These are phyloP conservation scores for Rhabdomys pumilio DNA, from an alignment of 2,797 vertebrate genomes.

Conservation along the genomic window DNA sequence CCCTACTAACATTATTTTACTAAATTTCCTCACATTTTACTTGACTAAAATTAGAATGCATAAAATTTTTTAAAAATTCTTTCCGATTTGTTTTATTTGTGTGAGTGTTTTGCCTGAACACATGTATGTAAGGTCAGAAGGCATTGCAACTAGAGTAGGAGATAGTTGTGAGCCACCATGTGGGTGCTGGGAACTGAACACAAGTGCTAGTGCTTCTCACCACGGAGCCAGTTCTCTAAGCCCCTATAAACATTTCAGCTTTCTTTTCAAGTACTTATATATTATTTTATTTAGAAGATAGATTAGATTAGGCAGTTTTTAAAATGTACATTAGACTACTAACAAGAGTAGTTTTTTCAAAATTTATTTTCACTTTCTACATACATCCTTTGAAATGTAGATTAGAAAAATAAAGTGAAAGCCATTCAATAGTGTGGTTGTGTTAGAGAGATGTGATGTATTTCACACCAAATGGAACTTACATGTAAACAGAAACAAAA, in stretches of 20 bases:
- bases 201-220: too few relatives aligned
- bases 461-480: slow-evolving; percentile 27
- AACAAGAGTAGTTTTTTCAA: slow-evolving; percentile 48
- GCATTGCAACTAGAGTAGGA: background rate
- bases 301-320: background rate
- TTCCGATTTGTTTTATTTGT: background rate
- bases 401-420: slow-evolving; percentile 47
- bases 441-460: background rate
- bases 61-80: background rate
- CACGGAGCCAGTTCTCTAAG: background rate
- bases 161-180: too few relatives aligned
- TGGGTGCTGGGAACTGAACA: background rate
- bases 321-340: background rate
- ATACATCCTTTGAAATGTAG: slow-evolving; percentile 47
- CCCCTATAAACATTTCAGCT: slow-evolving; percentile 33
- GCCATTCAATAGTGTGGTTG: background rate
- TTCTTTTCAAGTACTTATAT: slow-evolving; percentile 76
- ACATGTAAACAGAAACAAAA: background rate
- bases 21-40: slow-evolving; percentile 64
- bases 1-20: slow-evolving; percentile 68
- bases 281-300: background rate
- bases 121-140: background rate
- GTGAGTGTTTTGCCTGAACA: background rate
- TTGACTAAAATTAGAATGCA: slow-evolving; percentile 66
- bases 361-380: slow-evolving; percentile 55